Conservation (phyloP, 2,113 vertebrate genomes). For the Centropus unirufus region DNA sequence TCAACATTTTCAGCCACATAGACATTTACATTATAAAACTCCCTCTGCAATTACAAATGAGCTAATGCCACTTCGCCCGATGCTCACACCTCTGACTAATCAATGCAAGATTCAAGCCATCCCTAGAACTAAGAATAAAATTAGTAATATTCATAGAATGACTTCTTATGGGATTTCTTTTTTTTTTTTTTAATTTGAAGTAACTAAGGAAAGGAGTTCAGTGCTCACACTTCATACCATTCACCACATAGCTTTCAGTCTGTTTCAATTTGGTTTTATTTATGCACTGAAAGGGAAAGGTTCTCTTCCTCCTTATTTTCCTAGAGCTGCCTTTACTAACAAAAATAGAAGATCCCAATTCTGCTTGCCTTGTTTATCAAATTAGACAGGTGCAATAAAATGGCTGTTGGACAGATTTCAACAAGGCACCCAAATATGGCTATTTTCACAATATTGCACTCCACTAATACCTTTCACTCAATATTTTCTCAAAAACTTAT, state of each 20-base stretch:
- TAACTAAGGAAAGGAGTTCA: background rate
- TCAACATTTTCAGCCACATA: background rate
- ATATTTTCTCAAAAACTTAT: background rate
- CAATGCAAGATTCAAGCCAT: background rate
- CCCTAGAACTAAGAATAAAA: background rate
- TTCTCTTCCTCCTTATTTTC: background rate
- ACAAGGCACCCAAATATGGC: background rate
- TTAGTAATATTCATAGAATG: conserved; percentile 8
- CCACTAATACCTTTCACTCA: background rate
- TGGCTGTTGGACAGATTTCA: background rate
- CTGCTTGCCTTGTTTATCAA: background rate
- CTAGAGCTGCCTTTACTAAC: background rate
- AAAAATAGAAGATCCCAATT: background rate
- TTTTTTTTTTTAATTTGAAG: background rate
- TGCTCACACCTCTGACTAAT: conserved; percentile 6
- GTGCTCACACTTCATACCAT: background rate
- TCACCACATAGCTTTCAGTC: background rate
- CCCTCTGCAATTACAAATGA: background rate
- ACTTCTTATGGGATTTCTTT: background rate
- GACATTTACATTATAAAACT: background rate
- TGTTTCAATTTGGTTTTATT: background rate
- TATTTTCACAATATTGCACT: background rate
- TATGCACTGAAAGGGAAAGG: background rate
- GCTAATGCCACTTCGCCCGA: background rate
- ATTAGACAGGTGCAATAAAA: background rate